A percentile compares a stretch with the other conserved stretches of the same genome.
These are phyloP conservation scores for Rhyacophila brunnea DNA, from an alignment of 1,140 invertebrate species.

Conservation along the genomic window DNA sequence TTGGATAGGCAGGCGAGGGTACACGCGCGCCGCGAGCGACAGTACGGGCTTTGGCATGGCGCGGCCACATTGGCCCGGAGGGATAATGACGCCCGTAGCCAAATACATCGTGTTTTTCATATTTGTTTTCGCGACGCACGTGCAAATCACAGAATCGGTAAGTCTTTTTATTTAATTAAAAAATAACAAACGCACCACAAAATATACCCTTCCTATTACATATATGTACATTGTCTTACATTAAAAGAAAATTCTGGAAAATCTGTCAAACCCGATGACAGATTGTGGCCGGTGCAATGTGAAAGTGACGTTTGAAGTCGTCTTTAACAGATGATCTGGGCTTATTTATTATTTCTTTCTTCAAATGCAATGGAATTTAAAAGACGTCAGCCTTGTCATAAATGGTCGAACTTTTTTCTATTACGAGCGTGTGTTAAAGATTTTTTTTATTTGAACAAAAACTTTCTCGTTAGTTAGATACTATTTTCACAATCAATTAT, in stretches of 20 bases:
- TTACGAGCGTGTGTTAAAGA: too few relatives aligned
- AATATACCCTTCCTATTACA: too few relatives aligned
- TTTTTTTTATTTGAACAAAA: background rate
- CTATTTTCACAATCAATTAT: background rate
- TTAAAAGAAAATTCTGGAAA: too few relatives aligned
- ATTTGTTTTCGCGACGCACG: constrained; percentile 8
- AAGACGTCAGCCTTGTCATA: too few relatives aligned
- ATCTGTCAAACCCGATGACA: too few relatives aligned
- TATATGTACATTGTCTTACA: too few relatives aligned
- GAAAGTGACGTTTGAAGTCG: too few relatives aligned
- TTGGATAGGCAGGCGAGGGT: constrained; percentile 39
- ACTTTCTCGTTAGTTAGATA: background rate
- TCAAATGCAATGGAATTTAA: too few relatives aligned
- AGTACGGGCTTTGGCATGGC: constrained; percentile 30
- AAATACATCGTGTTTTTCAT: constrained; percentile 12
- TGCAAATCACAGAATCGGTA: constrained; percentile 11
- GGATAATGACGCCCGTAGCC: constrained; percentile 1
- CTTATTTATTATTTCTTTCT: too few relatives aligned
- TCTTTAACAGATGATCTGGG: too few relatives aligned
- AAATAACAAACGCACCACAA: background rate
- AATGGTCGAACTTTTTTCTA: too few relatives aligned
- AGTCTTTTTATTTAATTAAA: constrained; percentile 1
- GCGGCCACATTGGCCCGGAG: constrained; percentile 23
- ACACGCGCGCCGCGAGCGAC: constrained; percentile 28
- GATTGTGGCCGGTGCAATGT: too few relatives aligned